These are phyloP conservation scores for Ageneiosus marmoratus DNA, from an alignment of 2,113 vertebrate species.

Conservation along the genomic window DNA sequence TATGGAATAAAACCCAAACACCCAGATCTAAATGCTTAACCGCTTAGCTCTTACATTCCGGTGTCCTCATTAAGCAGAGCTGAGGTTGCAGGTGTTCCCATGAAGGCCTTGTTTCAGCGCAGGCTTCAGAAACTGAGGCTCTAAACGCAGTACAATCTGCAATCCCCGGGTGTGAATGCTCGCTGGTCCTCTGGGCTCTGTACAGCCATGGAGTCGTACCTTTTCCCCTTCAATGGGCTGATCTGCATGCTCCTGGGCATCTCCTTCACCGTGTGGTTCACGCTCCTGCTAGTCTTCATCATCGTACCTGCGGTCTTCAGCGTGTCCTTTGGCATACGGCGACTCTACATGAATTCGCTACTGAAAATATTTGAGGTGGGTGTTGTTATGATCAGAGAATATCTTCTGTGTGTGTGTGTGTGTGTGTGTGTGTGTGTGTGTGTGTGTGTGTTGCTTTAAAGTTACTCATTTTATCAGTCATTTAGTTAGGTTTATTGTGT, in stretches of 20 bases:
- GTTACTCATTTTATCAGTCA: background rate
- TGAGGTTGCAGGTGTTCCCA: slow-evolving; percentile 6
- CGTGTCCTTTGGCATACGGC: slow-evolving; percentile 86
- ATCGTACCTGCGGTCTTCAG: slow-evolving; percentile 88
- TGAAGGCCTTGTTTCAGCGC: slow-evolving; percentile 51
- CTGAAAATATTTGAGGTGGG: slow-evolving; percentile 87
- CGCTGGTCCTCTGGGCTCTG: background rate
- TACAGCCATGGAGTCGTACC: slow-evolving; percentile 62
- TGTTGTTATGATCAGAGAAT: too few species aligned
- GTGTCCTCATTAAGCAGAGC: slow-evolving; percentile 4
- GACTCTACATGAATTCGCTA: slow-evolving; percentile 87
- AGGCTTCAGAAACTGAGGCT: slow-evolving; percentile 51
- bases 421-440: too few species aligned
- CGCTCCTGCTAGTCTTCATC: slow-evolving; percentile 85
- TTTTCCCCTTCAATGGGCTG: slow-evolving; percentile 78
- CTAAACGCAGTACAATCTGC: background rate
- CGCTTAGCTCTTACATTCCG: background rate
- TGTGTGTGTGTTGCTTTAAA: background rate
- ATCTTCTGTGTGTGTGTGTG: too few species aligned
- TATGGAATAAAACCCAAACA: background rate
- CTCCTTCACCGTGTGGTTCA: slow-evolving; percentile 85
- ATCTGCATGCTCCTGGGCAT: slow-evolving; percentile 84
- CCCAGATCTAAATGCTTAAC: background rate
- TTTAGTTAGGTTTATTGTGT: too few species aligned
- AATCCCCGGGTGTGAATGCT: background rate